Evolutionary conservation across 2,888 invertebrate species (phyloP).

Genomic region (Pterostichus niger): DNA sequence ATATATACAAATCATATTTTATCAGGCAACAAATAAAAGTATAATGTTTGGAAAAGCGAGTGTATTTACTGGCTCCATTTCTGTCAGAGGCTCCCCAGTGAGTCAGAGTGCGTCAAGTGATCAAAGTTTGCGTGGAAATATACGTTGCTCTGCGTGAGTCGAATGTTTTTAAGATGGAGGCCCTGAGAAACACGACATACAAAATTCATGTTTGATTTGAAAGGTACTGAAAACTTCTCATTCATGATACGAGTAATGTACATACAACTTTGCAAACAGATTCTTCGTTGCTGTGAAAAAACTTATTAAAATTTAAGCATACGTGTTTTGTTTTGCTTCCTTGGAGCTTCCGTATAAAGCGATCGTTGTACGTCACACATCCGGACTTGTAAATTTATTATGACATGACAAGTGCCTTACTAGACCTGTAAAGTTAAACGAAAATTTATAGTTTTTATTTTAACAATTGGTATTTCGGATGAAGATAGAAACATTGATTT

Average conservation of each 20-base stretch:
- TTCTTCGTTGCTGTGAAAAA: constrained; percentile 27
- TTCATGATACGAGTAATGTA: constrained; percentile 18
- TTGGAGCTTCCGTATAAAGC: constrained; percentile 15
- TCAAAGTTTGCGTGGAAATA: background rate
- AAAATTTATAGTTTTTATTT: background rate
- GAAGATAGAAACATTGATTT: too few species aligned
- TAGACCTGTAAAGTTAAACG: background rate
- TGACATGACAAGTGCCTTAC: background rate
- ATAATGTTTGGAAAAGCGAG: too few species aligned
- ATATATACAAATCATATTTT: too few species aligned
- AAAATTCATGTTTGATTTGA: constrained; percentile 17
- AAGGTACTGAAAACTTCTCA: constrained; percentile 13
- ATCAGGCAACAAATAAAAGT: too few species aligned
- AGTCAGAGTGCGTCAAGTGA: background rate
- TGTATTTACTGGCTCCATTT: too few species aligned
- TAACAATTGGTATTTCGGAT: background rate
- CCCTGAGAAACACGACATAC: background rate
- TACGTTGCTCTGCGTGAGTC: background rate
- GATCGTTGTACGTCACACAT: constrained; percentile 13
- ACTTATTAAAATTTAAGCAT: constrained; percentile 40
- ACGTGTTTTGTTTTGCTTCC: constrained; percentile 34
- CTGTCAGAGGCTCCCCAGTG: background rate
- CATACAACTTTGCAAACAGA: constrained; percentile 17
- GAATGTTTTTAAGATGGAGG: background rate
- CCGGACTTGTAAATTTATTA: background rate